Percentiles rank a stretch among this genome's conserved stretches.
These are phyloP conservation scores for Orchesella flavescens DNA, from an alignment of 2,888 invertebrate species.

Conservation along the genomic window DNA sequence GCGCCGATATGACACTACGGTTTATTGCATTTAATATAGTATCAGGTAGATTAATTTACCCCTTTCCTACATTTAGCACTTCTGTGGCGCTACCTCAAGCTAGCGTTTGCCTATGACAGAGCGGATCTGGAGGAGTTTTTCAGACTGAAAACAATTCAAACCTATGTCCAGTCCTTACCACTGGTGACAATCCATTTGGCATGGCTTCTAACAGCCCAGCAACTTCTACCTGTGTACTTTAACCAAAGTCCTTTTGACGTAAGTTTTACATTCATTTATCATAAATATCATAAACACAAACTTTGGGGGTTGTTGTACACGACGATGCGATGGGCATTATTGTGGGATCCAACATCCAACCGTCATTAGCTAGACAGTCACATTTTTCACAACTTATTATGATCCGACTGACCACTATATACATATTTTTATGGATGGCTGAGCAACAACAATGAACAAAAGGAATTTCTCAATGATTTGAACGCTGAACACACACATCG, in stretches of 20 bases:
- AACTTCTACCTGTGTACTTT: constrained; percentile 17
- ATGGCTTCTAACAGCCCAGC: constrained; percentile 63
- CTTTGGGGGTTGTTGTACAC: too few species aligned
- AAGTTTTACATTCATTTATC: too few species aligned
- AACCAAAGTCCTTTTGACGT: constrained; percentile 37
- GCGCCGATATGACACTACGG: constrained; percentile 11
- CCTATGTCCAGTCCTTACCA: constrained; percentile 71
- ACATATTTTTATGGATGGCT: neutral
- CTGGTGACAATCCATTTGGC: constrained; percentile 71
- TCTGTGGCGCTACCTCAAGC: constrained; percentile 72
- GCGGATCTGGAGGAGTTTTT: constrained; percentile 72
- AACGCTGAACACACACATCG: constrained; percentile 14
- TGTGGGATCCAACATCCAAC: too few species aligned
- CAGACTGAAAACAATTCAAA: constrained; percentile 71
- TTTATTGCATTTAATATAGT: neutral
- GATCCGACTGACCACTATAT: neutral
- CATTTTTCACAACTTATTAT: neutral
- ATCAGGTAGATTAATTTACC: neutral
- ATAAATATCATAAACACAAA: too few species aligned
- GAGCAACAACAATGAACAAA: constrained; percentile 15
- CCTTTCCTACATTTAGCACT: constrained; percentile 63
- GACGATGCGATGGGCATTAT: neutral
- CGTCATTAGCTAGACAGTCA: too few species aligned
- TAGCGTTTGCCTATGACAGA: constrained; percentile 72
- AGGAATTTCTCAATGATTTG: neutral